Base-by-base conservation (phyloP, 2,113 vertebrate species). In the Perca fluviatilis region DNA sequence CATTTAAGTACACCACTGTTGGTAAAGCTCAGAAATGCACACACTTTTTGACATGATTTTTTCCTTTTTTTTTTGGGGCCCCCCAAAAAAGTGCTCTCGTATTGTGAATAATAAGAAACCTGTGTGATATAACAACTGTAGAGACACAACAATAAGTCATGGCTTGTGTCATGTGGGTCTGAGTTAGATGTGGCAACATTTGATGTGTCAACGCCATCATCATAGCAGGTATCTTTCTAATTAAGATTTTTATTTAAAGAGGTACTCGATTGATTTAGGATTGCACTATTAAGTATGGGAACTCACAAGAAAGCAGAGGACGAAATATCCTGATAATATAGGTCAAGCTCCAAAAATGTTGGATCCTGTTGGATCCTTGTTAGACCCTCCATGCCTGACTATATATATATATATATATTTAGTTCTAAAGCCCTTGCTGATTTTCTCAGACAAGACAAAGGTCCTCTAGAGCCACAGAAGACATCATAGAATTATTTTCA, bases 51-150 rank as follows among this genome's bases (percentile, higher is more conserved):
- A 74, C 69, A 60, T 33, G 25, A n/a, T n/a, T n/a, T n/a, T n/a
- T n/a, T n/a, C n/a, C n/a, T n/a, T n/a, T n/a, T n/a, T n/a, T n/a
- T n/a, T n/a, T n/a, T n/a, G n/a, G n/a, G n/a, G n/a, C n/a, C n/a
- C n/a, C n/a, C n/a, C n/a, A n/a, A n/a, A n/a, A n/a, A n/a, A n/a
- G 70, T 61, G 75, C 80, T 86, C 75, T 89, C 77, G 74, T 73
- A 80, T 79, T 73, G 54, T 86, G 57, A 73, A 85, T 80, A 70
- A 85, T 70, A 65, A 66, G 64, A 70, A 49, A 68, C 51, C 23
- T 51, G 19, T 83, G 49, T 0, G 53, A 50, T 36, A 50, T 8
- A 43, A 33, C 13, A 65, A 46, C 57, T 69, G 15, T 18, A 57
- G 15, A 64, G 36, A 83, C 9, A 63, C 25, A 60, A 56, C 27